Conservation (phyloP, 2,113 vertebrate species). For the Aptenodytes patagonicus region DNA sequence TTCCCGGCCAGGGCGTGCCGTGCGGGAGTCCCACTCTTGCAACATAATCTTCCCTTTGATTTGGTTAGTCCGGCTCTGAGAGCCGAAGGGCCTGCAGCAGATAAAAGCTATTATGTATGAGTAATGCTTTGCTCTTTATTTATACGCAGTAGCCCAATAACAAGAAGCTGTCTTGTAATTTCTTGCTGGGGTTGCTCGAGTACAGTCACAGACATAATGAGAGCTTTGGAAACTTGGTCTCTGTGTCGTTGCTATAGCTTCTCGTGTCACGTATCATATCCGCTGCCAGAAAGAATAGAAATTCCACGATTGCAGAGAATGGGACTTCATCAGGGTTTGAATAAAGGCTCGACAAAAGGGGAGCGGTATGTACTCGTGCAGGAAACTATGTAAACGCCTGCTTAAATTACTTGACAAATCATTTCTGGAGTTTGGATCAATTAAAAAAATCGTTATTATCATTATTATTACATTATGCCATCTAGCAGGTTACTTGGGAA, state of each 20-base stretch:
- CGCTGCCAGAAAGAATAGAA: neutral
- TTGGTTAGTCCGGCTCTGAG: neutral
- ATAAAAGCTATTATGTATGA: neutral
- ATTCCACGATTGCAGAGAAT: neutral
- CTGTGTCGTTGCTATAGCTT: neutral
- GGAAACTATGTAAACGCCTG: neutral
- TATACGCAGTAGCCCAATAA: neutral
- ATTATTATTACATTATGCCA: slow-evolving; percentile 55
- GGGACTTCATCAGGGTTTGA: neutral
- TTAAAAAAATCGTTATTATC: neutral
- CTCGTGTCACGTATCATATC: neutral
- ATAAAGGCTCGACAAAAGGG: neutral
- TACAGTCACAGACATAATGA: neutral
- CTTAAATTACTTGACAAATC: neutral
- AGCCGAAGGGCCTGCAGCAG: neutral
- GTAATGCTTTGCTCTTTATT: slow-evolving; percentile 1
- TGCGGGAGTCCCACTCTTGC: neutral
- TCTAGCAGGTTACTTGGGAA: slow-evolving; percentile 62
- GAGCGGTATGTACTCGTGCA: rapidly evolving
- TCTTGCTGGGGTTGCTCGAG: neutral
- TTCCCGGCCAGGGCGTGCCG: neutral
- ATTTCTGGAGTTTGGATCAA: neutral
- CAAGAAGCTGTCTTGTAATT: neutral
- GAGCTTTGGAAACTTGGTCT: neutral
- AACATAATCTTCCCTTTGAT: neutral